Percentiles rank a stretch among this genome's conserved stretches.
phyloP scores from a whole-genome alignment of 2,113 vertebrate genomes.

The Podocnemis expansa region DNA sequence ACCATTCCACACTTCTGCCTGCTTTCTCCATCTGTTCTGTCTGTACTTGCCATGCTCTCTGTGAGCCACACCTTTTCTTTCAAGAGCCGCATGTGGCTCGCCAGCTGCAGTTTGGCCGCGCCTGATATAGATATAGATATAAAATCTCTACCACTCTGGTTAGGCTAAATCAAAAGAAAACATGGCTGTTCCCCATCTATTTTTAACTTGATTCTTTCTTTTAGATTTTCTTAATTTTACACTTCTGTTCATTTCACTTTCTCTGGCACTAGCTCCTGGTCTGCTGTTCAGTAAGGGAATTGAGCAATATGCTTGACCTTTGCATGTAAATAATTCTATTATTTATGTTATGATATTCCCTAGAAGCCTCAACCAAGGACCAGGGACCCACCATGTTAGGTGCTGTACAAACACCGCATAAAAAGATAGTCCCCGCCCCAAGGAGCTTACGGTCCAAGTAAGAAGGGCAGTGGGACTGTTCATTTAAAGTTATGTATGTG shows the following conservation, averaged over 20 bases:
- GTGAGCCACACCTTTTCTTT: no score
- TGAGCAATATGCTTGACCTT: neutral
- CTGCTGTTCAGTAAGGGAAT: neutral
- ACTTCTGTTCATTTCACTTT: neutral
- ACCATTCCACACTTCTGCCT: no score
- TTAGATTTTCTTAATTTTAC: neutral
- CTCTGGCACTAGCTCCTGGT: no score
- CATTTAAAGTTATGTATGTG: neutral
- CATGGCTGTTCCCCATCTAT: neutral
- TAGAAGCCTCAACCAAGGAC: neutral
- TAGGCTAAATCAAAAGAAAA: neutral
- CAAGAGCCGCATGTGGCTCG: no score
- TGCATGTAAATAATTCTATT: neutral
- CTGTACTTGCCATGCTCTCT: no score
- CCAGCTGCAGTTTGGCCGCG: no score
- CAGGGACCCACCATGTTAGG: neutral
- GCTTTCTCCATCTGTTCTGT: no score
- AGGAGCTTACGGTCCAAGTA: neutral
- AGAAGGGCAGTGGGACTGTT: neutral
- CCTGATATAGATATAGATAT: no score
- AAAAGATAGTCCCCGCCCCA: neutral
- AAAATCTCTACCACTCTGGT: neutral
- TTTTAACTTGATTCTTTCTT: neutral
- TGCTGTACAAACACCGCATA: neutral
- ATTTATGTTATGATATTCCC: neutral